Base-by-base conservation (phyloP, 1,140 invertebrate species). In the Drosophila parvula region DNA sequence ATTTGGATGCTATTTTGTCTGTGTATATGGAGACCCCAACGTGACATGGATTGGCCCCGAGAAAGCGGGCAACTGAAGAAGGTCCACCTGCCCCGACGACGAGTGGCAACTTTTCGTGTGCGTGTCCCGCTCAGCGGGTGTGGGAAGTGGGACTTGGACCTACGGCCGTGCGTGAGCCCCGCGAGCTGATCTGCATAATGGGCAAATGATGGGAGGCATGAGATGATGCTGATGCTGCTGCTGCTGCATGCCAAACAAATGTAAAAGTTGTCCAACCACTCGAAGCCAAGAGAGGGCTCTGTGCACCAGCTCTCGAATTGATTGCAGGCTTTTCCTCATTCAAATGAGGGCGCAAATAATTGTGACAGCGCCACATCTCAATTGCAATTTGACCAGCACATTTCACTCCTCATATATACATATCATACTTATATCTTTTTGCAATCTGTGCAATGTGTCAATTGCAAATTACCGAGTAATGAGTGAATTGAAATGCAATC, bases 401-500 rank as follows among this genome's bases (percentile, higher is more conserved):
- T 30, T 27, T 48, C 58, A 63, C n/a, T 27, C 34, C 3, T 27
- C 28, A 22, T 27, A 36, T n/a, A 34, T 30, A 53, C 8, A 9
- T 56, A 18, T 18, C 12, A 22, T 32, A 44, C 22, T 22, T 53
- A 28, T 60, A 16, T 50, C 16, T 74, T 41, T 69, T 47, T 60
- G 79, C 79, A 82, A 82, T 59, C 61, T 83, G 34, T 75, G 74
- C 78, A 64, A 68, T 80, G 60, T 85, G 81, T 78, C 74, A 67
- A 70, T 51, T 38, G 81, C 78, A 81, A 88, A 82, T 79, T 69
- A 62, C 60, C 47, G 30, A 58, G 64, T 78, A 78, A 78, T 64
- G 64, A 74, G 78, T 60, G 65, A 85, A 85, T 88, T 88, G 84
- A 88, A 83, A 80, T 79, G 83, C 83, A 88, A 88, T 88, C 81